A percentile compares a stretch with the other conserved stretches of the same genome.
phyloP scores from a whole-genome alignment of 2,888 invertebrate species.

The Anagyrus pseudococci region DNA sequence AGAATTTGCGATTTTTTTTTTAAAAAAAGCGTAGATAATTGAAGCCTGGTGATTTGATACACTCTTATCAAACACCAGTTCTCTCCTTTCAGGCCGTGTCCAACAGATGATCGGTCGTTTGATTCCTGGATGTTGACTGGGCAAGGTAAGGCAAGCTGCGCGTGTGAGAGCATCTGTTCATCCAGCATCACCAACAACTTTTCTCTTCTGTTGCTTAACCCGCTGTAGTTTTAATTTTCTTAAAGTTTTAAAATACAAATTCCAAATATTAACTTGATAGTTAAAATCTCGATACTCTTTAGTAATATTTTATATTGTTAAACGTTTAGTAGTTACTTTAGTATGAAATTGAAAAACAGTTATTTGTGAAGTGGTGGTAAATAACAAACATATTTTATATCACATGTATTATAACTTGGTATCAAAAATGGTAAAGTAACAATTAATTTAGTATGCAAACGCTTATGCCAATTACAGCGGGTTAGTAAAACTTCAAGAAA shows the following conservation, averaged over 20 bases:
- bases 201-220: conserved; percentile 7
- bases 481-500: conserved; percentile 5
- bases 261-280: no score
- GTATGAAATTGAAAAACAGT: no score
- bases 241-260: neutral
- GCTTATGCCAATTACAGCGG: neutral
- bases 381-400: no score
- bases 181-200: conserved; percentile 37
- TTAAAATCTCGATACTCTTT: no score
- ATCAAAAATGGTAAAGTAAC: no score
- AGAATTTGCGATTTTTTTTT: neutral
- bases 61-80: conserved; percentile 87
- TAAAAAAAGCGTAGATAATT: conserved; percentile 44
- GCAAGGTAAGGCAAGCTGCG: conserved; percentile 54
- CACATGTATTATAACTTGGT: no score
- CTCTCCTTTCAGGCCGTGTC: conserved; percentile 81
- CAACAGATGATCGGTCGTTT: conserved; percentile 56
- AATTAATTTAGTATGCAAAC: no score
- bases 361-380: no score
- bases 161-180: conserved; percentile 40
- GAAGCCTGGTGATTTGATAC: conserved; percentile 70
- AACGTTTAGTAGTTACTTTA: no score
- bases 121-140: conserved; percentile 53
- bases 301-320: no score
- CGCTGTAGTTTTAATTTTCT: conserved; percentile 8